phyloP scores from a whole-genome alignment of 2,113 vertebrate species.

The Scatophagus argus region DNA sequence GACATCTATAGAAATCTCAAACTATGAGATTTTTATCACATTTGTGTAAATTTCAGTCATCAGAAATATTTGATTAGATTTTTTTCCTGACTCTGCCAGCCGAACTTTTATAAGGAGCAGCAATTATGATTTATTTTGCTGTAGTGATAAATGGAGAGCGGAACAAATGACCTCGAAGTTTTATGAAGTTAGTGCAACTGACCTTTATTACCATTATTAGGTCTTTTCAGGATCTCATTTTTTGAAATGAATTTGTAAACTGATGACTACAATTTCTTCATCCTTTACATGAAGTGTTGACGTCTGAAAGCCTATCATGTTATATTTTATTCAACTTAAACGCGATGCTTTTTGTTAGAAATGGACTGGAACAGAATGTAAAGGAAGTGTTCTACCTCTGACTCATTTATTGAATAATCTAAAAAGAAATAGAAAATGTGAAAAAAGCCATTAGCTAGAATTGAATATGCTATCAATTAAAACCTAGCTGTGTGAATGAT shows the following conservation, averaged over 20 bases:
- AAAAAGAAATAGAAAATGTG: slow-evolving; percentile 38
- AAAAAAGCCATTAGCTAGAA: slow-evolving; percentile 41
- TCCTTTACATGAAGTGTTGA: not conserved
- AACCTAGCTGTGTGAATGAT: slow-evolving; percentile 24
- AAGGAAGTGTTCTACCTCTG: slow-evolving; percentile 21
- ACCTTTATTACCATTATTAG: slow-evolving; percentile 44
- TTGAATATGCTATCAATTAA: slow-evolving; percentile 58
- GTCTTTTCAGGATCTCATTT: slow-evolving; percentile 23
- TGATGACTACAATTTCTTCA: not conserved
- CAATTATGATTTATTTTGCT: slow-evolving; percentile 23
- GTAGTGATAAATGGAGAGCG: slow-evolving; percentile 23
- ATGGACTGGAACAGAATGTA: not conserved
- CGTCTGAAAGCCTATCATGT: not conserved
- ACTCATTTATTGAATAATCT: slow-evolving; percentile 35
- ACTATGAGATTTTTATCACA: slow-evolving; percentile 1
- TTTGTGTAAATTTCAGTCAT: slow-evolving; percentile 24
- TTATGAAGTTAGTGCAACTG: slow-evolving; percentile 22
- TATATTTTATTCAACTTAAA: not conserved
- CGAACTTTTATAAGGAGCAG: slow-evolving; percentile 12
- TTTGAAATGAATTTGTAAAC: slow-evolving; percentile 25
- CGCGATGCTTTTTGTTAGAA: not conserved
- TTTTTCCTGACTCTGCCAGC: not conserved
- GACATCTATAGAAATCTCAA: slow-evolving; percentile 17
- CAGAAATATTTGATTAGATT: not conserved
- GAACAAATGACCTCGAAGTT: slow-evolving; percentile 15